Evolutionary conservation across 2,113 vertebrate genomes (phyloP).

Genomic region (Leiothrix lutea): DNA sequence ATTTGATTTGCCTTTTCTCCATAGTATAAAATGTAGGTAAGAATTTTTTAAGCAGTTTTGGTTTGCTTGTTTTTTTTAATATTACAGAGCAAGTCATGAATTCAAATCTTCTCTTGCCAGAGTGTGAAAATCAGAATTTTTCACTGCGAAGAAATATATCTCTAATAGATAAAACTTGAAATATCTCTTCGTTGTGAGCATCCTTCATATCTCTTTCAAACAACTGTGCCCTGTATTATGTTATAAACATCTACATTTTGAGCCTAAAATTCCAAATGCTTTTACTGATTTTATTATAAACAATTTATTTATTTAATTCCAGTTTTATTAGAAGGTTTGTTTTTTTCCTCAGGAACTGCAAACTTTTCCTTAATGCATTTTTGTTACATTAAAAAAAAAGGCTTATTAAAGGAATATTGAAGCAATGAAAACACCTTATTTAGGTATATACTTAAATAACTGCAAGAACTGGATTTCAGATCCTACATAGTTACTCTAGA

Average conservation of each 20-base stretch:
- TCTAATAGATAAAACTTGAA: background rate
- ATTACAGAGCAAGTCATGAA: background rate
- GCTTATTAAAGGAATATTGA: background rate
- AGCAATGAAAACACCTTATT: conserved; percentile 7
- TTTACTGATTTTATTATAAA: background rate
- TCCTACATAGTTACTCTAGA: conserved; percentile 14
- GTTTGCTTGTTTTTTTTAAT: background rate
- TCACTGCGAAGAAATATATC: background rate
- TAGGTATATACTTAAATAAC: conserved; percentile 29
- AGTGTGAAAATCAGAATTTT: conserved; percentile 9
- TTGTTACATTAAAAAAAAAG: background rate
- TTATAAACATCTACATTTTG: background rate
- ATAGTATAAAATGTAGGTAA: background rate
- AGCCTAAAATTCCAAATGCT: background rate
- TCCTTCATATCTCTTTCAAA: background rate
- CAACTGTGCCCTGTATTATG: background rate
- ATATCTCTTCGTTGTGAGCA: background rate
- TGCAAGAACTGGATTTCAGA: conserved; percentile 45
- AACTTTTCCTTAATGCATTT: background rate
- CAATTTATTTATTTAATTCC: background rate
- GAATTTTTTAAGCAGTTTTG: background rate
- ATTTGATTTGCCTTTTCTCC: background rate
- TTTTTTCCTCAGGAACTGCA: background rate
- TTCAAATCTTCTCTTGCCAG: background rate
- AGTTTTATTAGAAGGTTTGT: background rate